Conservation (phyloP, 2,113 vertebrate species). For the Pelecanoides urinatrix region DNA sequence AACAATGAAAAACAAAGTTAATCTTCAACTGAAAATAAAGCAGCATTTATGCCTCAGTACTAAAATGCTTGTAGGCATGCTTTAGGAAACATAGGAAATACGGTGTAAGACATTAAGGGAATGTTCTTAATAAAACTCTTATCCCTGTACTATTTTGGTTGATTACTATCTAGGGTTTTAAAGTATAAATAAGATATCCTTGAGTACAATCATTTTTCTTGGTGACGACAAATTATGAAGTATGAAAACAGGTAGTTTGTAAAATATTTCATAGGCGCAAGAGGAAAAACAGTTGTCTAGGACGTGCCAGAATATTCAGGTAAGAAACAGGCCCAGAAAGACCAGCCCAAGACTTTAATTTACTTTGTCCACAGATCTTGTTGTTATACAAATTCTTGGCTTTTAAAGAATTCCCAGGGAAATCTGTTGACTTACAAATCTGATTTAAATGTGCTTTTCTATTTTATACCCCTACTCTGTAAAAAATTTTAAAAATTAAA, state of each 20-base stretch:
- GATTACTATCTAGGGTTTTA: background rate
- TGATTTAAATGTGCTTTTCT: background rate
- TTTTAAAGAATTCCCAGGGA: background rate
- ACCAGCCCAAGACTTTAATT: background rate
- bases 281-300: background rate
- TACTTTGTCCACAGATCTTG: background rate
- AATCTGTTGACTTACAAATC: background rate
- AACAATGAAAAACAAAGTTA: conserved; percentile 19
- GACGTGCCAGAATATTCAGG: background rate
- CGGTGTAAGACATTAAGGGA: background rate
- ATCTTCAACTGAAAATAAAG: conserved; percentile 40
- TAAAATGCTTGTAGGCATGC: background rate
- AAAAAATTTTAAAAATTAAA: background rate
- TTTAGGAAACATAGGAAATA: background rate
- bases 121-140: conserved; percentile 10
- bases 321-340: background rate
- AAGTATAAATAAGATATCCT: background rate
- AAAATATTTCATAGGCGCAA: background rate
- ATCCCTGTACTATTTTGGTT: background rate
- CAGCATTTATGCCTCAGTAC: background rate
- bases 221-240: background rate
- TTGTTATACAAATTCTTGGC: background rate
- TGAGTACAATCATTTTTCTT: background rate
- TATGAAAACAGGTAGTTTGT: background rate
- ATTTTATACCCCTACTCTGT: background rate